Evolutionary conservation across 1,140 invertebrate genomes (phyloP), one percentile per base, ranked within the genome.

Genomic region (Protaetia brevitarsis): DNA sequence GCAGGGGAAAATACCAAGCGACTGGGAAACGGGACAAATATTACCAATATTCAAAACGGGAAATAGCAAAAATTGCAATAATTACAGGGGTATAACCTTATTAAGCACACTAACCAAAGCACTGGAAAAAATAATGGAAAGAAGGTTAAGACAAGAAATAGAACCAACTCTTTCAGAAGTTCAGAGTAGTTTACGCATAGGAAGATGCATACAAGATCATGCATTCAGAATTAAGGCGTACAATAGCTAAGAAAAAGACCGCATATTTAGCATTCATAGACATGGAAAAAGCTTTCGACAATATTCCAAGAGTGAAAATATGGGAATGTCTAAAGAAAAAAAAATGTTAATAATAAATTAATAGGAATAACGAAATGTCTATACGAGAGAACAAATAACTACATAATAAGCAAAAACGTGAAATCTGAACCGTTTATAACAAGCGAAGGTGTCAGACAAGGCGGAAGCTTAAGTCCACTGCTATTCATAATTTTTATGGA

Each of bases 61-160:
- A n/a, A n/a, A n/a, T n/a, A n/a, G n/a, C n/a, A 19, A 56, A 56
- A 56, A 56, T 27, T 56, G 45, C 45, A 56, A 56, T 56, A 56
- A 7, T 7, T 56, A 56, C 26, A 19, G 45, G 19, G 45, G 45
- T 21, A 7, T 56, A 56, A 56, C 45, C 26, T 19, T 56, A 19
- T 56, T 56, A 56, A 56, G 45, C 19, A 56, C 16, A 2, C 1
- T 27, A 27, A 19, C 26, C 11, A 56, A 8, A 6, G 6, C 19
- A 27, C 26, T 21, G 3, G 45, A 56, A 16, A 19, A 56, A 21
- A 56, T 56, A 19, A 10, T 56, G 6, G 45, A 56, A 30, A 31
- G 29, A 60, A 19, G 23, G n/a, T 19, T 60, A 60, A 60, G 23
- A 23, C n/a, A 60, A 60, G 29, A 21, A 13, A 60, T 60, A 28